phyloP scores from a whole-genome alignment of 1,140 invertebrate species.

The Orius insidiosus region DNA sequence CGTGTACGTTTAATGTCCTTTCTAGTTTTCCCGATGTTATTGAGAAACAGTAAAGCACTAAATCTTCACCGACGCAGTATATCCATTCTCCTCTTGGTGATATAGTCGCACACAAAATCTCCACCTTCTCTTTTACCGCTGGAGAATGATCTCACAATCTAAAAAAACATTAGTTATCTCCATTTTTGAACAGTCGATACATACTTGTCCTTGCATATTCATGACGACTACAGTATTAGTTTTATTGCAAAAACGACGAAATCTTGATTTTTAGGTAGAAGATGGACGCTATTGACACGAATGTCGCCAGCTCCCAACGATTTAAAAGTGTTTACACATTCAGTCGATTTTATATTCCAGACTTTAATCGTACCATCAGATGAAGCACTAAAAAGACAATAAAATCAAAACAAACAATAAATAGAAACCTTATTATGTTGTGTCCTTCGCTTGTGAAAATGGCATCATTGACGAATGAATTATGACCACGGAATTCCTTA shows the following conservation, averaged over 20 bases:
- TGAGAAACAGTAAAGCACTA: constrained; percentile 94
- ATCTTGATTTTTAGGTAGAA: constrained; percentile 86
- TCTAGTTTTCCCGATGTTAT: constrained; percentile 92
- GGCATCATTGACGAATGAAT: constrained; percentile 94
- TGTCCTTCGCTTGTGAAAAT: constrained; percentile 88
- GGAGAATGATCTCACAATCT: constrained; percentile 93
- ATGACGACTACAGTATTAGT: constrained; percentile 95
- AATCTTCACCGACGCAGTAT: constrained; percentile 95
- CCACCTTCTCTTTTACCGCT: constrained; percentile 95
- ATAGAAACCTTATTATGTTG: constrained; percentile 53
- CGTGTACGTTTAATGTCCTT: constrained; percentile 89
- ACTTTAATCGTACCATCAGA: constrained; percentile 95
- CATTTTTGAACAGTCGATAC: constrained; percentile 6
- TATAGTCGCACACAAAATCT: constrained; percentile 80
- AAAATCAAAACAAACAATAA: not conserved
- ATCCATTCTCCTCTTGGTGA: constrained; percentile 95
- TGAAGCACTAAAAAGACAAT: constrained; percentile 48
- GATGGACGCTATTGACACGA: constrained; percentile 82
- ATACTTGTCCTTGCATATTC: constrained; percentile 92
- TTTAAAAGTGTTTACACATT: constrained; percentile 90
- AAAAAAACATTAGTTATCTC: constrained; percentile 18
- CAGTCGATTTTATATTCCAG: constrained; percentile 92
- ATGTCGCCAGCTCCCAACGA: constrained; percentile 78
- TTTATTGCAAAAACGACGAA: constrained; percentile 96
- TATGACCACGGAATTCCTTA: constrained; percentile 94